Conservation (phyloP, 2,797 vertebrate species). For the Cryptoblepharus egeriae region DNA sequence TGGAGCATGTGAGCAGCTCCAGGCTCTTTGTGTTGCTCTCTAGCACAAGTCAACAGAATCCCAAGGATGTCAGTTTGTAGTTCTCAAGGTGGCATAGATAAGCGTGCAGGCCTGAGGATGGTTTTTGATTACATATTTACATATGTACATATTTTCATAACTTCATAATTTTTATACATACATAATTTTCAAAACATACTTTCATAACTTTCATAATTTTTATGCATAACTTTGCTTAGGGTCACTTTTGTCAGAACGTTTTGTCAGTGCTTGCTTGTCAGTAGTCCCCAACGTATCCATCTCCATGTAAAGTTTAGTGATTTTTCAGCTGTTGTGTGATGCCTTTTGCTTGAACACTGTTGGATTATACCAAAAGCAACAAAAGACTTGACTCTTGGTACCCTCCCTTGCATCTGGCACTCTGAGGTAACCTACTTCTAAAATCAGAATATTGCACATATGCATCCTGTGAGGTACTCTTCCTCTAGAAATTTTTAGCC, state of each 20-base stretch:
- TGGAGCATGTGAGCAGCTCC: background rate
- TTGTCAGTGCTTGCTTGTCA: background rate
- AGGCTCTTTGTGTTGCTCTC: constrained; percentile 1
- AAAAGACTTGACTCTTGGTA: no score
- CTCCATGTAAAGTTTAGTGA: background rate
- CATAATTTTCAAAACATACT: no score
- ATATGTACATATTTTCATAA: no score
- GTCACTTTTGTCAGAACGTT: background rate
- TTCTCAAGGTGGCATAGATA: constrained; percentile 21
- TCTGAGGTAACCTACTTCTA: no score
- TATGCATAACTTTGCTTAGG: background rate
- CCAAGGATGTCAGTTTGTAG: constrained; percentile 27
- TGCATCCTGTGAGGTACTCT: no score
- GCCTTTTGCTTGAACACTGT: background rate
- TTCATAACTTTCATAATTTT: no score
- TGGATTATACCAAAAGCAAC: no score
- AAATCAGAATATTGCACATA: no score
- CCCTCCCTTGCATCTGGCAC: no score
- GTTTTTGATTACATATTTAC: constrained; percentile 3
- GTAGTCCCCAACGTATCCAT: background rate
- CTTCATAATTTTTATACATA: no score
- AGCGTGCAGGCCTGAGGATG: background rate
- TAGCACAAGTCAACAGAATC: constrained; percentile 8
- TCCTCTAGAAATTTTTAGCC: no score
- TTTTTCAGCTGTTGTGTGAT: background rate